phyloP scores from a whole-genome alignment of 1,140 invertebrate species.

The Pygmarrhopalites habei region DNA sequence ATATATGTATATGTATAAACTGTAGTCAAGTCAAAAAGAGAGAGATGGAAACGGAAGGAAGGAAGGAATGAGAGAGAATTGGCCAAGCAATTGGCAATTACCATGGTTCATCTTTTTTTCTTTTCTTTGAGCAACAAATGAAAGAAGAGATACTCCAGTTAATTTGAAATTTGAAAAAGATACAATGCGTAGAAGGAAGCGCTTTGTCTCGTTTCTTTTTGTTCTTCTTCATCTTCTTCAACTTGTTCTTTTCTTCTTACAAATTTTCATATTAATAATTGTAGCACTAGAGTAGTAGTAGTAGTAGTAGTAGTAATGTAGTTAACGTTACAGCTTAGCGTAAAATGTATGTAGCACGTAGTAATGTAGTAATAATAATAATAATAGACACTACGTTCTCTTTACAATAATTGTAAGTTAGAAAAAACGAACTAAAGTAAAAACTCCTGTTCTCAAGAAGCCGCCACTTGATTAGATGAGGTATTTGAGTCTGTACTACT shows the following conservation, averaged over 20 bases:
- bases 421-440: neutral
- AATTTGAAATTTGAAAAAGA: neutral
- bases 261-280: neutral
- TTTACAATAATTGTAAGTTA: neutral
- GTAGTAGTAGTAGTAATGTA: neutral
- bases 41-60: too few species aligned
- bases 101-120: conserved; percentile 7
- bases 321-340: neutral
- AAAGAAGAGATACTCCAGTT: conserved; percentile 15
- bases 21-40: neutral
- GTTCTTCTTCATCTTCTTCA: neutral
- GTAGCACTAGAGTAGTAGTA: neutral
- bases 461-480: conserved; percentile 8
- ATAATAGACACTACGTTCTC: neutral
- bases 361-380: neutral
- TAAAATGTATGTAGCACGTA: neutral
- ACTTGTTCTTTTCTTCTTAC: neutral
- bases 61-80: too few species aligned
- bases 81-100: conserved; percentile 2
- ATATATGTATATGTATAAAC: neutral
- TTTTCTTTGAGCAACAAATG: conserved; percentile 25
- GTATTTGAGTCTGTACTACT: conserved; percentile 21
- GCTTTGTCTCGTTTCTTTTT: conserved; percentile 13
- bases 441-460: conserved; percentile 13
- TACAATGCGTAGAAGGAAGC: conserved; percentile 26